Conservation (phyloP, 2,113 vertebrate genomes). For the Brachionichthys hirsutus region DNA sequence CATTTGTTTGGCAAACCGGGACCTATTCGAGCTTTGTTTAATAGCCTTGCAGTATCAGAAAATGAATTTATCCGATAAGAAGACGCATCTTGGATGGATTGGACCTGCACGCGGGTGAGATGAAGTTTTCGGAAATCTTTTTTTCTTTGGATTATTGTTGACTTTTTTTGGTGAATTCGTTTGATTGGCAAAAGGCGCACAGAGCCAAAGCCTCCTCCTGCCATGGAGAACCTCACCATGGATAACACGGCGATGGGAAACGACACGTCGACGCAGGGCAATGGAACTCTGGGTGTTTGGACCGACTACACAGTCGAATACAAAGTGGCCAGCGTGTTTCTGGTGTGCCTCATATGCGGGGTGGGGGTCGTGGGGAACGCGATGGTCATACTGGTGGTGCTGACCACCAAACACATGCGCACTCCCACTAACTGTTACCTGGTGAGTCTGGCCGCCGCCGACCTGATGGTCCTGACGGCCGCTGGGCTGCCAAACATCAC, state of each 20-base stretch:
- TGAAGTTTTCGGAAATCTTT: slow-evolving; percentile 30
- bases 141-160: not conserved
- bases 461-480: slow-evolving; percentile 93
- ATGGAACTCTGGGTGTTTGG: slow-evolving; percentile 80
- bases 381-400: slow-evolving; percentile 97
- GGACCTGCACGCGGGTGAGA: slow-evolving; percentile 1
- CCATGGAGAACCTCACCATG: slow-evolving; percentile 60
- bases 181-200: slow-evolving; percentile 13
- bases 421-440: slow-evolving; percentile 98
- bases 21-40: slow-evolving; percentile 3
- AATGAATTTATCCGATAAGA: slow-evolving; percentile 7
- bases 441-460: slow-evolving; percentile 93
- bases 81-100: slow-evolving; percentile 24
- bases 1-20: not conserved
- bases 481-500: slow-evolving; percentile 96
- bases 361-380: slow-evolving; percentile 92
- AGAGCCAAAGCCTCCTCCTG: slow-evolving; percentile 2
- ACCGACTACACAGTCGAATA: slow-evolving; percentile 82
- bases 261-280: slow-evolving; percentile 75
- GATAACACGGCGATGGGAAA: slow-evolving; percentile 81
- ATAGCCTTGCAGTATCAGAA: not conserved
- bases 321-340: slow-evolving; percentile 86
- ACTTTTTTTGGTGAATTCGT: not conserved
- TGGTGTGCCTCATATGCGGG: slow-evolving; percentile 89
- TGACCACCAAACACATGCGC: slow-evolving; percentile 97